phyloP scores from a whole-genome alignment of 2,797 vertebrate genomes.

The Sitta carolinensis region DNA sequence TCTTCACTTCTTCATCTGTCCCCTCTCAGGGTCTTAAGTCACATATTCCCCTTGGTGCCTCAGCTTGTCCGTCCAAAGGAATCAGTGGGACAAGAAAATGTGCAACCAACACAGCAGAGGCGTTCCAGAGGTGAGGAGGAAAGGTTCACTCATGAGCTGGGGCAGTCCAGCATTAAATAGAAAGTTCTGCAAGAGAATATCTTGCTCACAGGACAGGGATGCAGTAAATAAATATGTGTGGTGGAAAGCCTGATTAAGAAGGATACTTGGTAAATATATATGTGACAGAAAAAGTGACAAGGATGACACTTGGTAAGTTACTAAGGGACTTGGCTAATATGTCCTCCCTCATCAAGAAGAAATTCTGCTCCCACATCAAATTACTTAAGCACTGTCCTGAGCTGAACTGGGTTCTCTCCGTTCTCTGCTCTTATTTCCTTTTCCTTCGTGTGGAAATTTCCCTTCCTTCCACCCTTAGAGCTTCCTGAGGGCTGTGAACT shows the following conservation, averaged over 20 bases:
- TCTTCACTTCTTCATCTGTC: background rate
- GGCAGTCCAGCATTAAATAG: background rate
- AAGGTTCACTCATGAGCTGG: background rate
- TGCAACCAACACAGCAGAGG: background rate
- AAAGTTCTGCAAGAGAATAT: background rate
- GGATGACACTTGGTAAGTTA: background rate
- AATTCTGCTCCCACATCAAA: background rate
- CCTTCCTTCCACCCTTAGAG: background rate
- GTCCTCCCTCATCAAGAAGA: background rate
- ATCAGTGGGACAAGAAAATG: background rate
- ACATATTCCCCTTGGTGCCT: background rate
- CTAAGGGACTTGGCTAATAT: background rate
- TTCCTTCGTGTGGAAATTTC: background rate
- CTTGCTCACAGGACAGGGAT: background rate
- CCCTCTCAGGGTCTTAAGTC: background rate
- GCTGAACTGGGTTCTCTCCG: background rate
- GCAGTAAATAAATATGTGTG: background rate
- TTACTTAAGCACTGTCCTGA: background rate
- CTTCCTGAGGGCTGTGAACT: background rate
- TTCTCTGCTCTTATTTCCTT: background rate
- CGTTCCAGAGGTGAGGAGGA: background rate
- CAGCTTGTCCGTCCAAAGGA: background rate
- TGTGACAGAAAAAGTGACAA: background rate
- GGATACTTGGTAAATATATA: background rate
- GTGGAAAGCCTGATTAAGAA: background rate